Conservation (phyloP, 2,888 invertebrate genomes). For the Elaeidobius kamerunicus region DNA sequence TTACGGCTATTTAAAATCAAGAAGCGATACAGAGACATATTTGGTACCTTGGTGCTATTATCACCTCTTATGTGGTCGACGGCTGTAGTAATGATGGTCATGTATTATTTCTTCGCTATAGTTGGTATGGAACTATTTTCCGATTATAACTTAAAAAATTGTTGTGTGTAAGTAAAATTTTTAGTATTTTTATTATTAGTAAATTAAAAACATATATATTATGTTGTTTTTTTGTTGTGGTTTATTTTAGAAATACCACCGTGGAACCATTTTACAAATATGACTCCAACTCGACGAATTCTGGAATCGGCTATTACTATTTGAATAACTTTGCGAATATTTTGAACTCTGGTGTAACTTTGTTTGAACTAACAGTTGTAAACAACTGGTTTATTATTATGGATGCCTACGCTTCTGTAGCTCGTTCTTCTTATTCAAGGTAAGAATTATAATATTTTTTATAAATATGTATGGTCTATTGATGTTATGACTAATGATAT, state of each 20-base stretch:
- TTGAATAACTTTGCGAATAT: slow-evolving; percentile 76
- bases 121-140: slow-evolving; percentile 88
- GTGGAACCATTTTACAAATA: slow-evolving; percentile 80
- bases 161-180: slow-evolving; percentile 53
- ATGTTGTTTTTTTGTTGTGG: not conserved
- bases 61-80: slow-evolving; percentile 82
- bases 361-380: slow-evolving; percentile 87
- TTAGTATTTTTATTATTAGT: not conserved
- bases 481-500: too few species aligned
- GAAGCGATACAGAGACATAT: slow-evolving; percentile 54
- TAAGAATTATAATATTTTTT: slow-evolving; percentile 1
- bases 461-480: too few species aligned
- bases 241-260: slow-evolving; percentile 68
- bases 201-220: not conserved
- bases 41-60: slow-evolving; percentile 48
- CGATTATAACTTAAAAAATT: slow-evolving; percentile 70
- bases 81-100: slow-evolving; percentile 75
- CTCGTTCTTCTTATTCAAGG: slow-evolving; percentile 60
- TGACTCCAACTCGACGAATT: slow-evolving; percentile 63
- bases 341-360: slow-evolving; percentile 72
- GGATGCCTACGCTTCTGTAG: slow-evolving; percentile 77
- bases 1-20: slow-evolving; percentile 75
- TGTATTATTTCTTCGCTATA: slow-evolving; percentile 88
- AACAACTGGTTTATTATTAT: slow-evolving; percentile 93
- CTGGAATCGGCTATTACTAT: slow-evolving; percentile 78